Evolutionary conservation across 2,113 vertebrate species (phyloP).

Genomic region (Dermatemys mawii): DNA sequence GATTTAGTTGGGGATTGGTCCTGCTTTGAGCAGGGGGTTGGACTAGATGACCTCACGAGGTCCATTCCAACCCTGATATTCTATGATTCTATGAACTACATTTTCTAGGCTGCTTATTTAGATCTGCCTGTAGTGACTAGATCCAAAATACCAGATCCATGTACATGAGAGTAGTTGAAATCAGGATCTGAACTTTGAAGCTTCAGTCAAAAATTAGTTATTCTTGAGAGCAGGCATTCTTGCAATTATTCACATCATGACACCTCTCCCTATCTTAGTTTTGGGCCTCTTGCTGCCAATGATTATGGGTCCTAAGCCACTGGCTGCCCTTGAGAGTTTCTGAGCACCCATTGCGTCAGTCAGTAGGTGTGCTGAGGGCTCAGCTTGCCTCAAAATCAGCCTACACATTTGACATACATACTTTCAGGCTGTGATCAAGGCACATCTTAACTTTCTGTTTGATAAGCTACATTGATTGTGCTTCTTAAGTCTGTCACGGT

Average conservation of each 20-base stretch:
- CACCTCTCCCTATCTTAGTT: background rate
- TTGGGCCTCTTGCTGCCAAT: background rate
- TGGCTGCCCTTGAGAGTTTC: background rate
- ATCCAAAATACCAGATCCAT: background rate
- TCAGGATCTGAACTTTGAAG: background rate
- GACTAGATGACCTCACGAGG: too few relatives aligned
- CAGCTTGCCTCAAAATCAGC: background rate
- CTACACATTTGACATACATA: background rate
- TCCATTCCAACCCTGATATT: too few relatives aligned
- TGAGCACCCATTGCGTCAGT: background rate
- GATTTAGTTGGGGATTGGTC: too few relatives aligned
- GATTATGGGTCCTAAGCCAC: background rate
- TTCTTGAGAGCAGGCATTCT: background rate
- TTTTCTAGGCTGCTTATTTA: background rate
- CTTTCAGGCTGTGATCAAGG: background rate
- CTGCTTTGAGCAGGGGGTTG: too few relatives aligned
- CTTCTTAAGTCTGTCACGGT: background rate
- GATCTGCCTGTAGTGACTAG: rapidly evolving
- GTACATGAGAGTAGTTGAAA: background rate
- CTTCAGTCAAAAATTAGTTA: background rate
- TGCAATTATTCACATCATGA: background rate
- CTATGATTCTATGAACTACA: too few relatives aligned
- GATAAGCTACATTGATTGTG: background rate
- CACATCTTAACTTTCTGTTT: background rate
- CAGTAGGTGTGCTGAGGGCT: background rate